Evolutionary conservation across 1,140 invertebrate species (phyloP), one percentile per base, ranked within the genome.

Genomic region (Brachionus angularis): DNA sequence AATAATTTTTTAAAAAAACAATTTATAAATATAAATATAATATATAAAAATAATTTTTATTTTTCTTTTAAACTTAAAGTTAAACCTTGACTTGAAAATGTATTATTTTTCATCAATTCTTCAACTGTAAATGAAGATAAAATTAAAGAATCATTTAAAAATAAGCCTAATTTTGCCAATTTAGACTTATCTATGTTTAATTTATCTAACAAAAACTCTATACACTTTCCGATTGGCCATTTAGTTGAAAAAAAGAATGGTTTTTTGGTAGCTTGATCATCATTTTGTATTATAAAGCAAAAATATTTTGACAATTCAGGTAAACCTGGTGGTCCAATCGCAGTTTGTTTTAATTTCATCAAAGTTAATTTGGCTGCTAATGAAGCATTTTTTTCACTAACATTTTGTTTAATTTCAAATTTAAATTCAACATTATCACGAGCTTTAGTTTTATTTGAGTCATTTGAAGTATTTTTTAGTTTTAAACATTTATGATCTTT

Each of bases 331-430:
- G 58, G 58, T 27, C 58, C 58, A n/a, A 46, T 33, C n/a, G 58
- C 58, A 18, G 58, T 64, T 42, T 64, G 58, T 46, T 64, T 64
- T 16, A 64, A 18, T 42, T 64, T 64, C 58, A 64, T 64, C 21
- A 64, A 10, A 31, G 58, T 31, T 18, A 64, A 29, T 47, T 64
- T 64, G 16, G 39, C 42, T 5, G 58, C 58, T 47, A 64, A 31
- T 18, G 58, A 18, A n/a, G 25, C 58, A 21, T 64, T 64, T 64
- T 64, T 64, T 64, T 46, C 25, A 31, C 58, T 46, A 2, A 64
- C 39, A 64, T 46, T 46, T 46, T 64, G 39, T 31, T 64, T 46
- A 1, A 46, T 23, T 21, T 46, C 27, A 27, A 47, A 64, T 31
- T 64, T 64, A 31, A 33, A 46, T 18, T 46, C 27, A 46, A 16